These are phyloP conservation scores for Malacosoma neustria DNA, from an alignment of 2,888 invertebrate species.

Conservation along the genomic window DNA sequence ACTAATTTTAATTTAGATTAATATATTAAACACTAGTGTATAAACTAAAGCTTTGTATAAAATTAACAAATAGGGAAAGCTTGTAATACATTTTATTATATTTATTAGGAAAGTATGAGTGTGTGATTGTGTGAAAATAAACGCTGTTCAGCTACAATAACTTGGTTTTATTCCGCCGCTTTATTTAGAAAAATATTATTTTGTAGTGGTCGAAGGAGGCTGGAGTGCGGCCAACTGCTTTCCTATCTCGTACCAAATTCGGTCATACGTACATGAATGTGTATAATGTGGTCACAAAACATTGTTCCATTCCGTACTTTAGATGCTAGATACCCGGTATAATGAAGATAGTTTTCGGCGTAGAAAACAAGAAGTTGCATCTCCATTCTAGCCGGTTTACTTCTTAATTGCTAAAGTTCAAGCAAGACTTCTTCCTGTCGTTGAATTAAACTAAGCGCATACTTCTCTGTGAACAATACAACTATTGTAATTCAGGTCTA, in stretches of 20 bases:
- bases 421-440: conserved; percentile 46
- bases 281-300: conserved; percentile 31
- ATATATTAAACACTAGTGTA: conserved; percentile 22
- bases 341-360: conserved; percentile 67
- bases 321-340: conserved; percentile 42
- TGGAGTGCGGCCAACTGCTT: conserved; percentile 53
- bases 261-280: conserved; percentile 12
- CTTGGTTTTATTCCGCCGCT: conserved; percentile 19
- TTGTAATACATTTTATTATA: conserved; percentile 19
- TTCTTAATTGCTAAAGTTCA: conserved; percentile 71
- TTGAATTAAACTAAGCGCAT: conserved; percentile 49
- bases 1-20: conserved; percentile 21
- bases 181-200: conserved; percentile 13
- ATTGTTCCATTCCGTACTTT: conserved; percentile 31
- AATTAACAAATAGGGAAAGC: conserved; percentile 71
- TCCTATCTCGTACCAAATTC: conserved; percentile 37
- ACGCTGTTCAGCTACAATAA: conserved; percentile 15
- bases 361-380: conserved; percentile 60
- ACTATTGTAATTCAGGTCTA: neutral
- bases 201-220: conserved; percentile 17
- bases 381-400: conserved; percentile 58
- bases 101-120: conserved; percentile 54
- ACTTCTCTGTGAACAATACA: conserved; percentile 35
- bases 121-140: conserved; percentile 59
- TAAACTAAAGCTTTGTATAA: conserved; percentile 69